These are phyloP conservation scores for Endomychus coccineus DNA, from an alignment of 2,888 invertebrate species.

Conservation along the genomic window DNA sequence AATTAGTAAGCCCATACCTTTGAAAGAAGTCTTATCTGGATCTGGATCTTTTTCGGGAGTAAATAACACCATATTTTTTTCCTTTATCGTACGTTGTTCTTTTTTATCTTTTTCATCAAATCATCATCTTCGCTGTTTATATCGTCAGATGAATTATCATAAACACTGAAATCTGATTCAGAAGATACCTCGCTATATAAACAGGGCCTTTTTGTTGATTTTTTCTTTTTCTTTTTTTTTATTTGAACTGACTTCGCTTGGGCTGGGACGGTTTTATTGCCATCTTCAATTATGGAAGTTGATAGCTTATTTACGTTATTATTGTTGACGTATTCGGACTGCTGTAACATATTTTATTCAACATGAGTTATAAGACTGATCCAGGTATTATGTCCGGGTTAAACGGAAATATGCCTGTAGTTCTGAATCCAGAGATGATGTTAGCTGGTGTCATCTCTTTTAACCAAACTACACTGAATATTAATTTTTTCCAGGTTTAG, in stretches of 20 bases:
- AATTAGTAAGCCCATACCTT: too few relatives aligned
- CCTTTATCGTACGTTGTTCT: too few relatives aligned
- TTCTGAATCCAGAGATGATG: conserved; percentile 23
- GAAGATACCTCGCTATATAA: conserved; percentile 5
- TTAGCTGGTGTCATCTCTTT: conserved; percentile 23
- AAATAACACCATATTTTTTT: too few relatives aligned
- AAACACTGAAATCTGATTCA: conserved; percentile 9
- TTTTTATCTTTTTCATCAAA: too few relatives aligned
- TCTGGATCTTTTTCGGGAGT: too few relatives aligned
- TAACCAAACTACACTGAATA: conserved; percentile 20
- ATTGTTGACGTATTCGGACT: neutral
- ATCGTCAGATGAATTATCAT: too few relatives aligned
- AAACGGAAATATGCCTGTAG: conserved; percentile 26
- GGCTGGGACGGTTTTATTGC: conserved; percentile 3
- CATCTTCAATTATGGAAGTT: too few relatives aligned
- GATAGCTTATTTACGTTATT: too few relatives aligned
- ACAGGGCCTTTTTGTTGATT: conserved; percentile 5
- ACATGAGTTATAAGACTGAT: conserved; percentile 15
- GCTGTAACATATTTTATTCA: conserved; percentile 8
- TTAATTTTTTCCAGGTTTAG: conserved; percentile 6
- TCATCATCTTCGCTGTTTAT: too few relatives aligned
- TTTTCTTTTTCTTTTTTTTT: conserved; percentile 3
- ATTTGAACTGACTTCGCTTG: too few relatives aligned
- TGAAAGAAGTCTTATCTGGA: too few relatives aligned
- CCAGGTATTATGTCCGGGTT: conserved; percentile 24